Evolutionary conservation across 2,888 invertebrate species (phyloP).

Genomic region (Acholoe squamosa): DNA sequence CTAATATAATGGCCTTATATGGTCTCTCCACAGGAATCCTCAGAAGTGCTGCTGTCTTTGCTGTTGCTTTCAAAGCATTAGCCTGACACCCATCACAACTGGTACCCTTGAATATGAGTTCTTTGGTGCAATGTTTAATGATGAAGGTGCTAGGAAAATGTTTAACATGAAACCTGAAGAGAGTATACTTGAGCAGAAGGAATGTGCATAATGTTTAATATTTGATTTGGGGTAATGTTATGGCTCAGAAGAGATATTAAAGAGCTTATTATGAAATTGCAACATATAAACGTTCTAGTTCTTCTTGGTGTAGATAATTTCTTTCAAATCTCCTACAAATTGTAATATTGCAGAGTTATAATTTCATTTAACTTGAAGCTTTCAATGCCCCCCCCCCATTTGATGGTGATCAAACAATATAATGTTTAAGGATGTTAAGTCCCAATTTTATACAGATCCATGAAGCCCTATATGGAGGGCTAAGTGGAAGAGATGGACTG

Average conservation of each 20-base stretch:
- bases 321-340: background rate
- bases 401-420: too few species aligned
- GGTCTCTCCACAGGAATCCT: constrained; percentile 85
- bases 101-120: constrained; percentile 68
- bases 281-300: background rate
- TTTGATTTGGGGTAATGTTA: too few species aligned
- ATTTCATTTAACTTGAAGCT: too few species aligned
- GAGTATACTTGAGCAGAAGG: too few species aligned
- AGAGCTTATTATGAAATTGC: background rate
- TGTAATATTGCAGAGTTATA: background rate
- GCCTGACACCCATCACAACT: constrained; percentile 63
- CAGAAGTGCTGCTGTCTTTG: constrained; percentile 45
- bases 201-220: too few species aligned
- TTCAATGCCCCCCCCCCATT: too few species aligned
- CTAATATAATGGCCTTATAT: constrained; percentile 65
- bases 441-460: too few species aligned
- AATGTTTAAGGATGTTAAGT: too few species aligned
- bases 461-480: constrained; percentile 26
- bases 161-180: background rate
- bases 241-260: too few species aligned
- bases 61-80: constrained; percentile 69
- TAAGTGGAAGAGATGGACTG: background rate
- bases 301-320: background rate
- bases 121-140: background rate
- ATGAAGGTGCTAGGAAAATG: background rate